Conservation (phyloP, 2,113 vertebrate species). For the Neofelis nebulosa region DNA sequence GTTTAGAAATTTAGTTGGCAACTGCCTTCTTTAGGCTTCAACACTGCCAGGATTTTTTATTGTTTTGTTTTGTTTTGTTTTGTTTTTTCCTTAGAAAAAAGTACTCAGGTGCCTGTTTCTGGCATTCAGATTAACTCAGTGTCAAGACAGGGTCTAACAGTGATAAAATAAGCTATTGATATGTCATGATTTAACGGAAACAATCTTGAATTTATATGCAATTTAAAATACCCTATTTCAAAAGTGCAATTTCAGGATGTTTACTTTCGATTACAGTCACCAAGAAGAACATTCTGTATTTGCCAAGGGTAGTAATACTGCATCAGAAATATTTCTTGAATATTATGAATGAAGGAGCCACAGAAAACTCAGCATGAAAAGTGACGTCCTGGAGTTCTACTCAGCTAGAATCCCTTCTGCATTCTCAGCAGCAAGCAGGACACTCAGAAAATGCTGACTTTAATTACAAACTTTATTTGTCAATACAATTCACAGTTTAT, state of each 20-base stretch:
- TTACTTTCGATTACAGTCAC: not conserved
- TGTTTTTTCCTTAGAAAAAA: not conserved
- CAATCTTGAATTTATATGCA: not conserved
- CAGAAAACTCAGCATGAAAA: constrained; percentile 51
- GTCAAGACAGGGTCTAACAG: not conserved
- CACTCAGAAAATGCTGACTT: constrained; percentile 81
- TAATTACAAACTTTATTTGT: constrained; percentile 90
- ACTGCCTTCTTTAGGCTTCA: not conserved
- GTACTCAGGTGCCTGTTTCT: not conserved
- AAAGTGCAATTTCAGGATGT: not conserved
- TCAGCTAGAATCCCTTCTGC: constrained; percentile 53
- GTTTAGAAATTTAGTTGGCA: not conserved
- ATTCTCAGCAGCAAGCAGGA: constrained; percentile 81
- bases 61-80: not conserved
- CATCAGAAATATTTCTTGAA: constrained; percentile 2
- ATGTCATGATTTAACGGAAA: not conserved
- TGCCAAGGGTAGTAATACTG: not conserved
- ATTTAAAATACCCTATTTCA: constrained; percentile 59
- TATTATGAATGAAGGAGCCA: not conserved
- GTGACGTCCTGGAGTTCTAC: not conserved
- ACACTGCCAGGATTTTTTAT: not conserved
- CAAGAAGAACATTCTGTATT: not conserved
- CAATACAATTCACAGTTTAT: constrained; percentile 90
- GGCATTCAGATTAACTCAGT: not conserved
- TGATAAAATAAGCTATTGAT: not conserved